These are phyloP conservation scores for Helicolenus hilgendorfi DNA, from an alignment of 2,797 vertebrate genomes.

Conservation along the genomic window DNA sequence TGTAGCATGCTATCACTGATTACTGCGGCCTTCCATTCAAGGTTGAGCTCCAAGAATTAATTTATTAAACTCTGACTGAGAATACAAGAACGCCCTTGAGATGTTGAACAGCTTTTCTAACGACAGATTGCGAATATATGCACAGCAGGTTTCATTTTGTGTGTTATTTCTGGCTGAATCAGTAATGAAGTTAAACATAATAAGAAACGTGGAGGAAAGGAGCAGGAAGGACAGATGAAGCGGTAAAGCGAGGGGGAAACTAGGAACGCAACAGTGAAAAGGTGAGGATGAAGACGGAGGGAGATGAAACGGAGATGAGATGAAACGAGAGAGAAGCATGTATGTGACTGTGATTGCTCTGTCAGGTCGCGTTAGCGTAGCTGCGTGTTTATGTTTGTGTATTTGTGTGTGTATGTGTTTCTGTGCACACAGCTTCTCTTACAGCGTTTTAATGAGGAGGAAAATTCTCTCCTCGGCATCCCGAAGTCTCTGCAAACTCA, in stretches of 20 bases:
- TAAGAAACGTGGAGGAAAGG: not conserved
- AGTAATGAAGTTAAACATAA: not conserved
- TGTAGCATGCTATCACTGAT: not conserved
- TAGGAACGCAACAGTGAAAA: not conserved
- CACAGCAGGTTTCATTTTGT: not conserved
- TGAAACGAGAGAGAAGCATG: conserved; percentile 7
- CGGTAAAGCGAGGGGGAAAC: not conserved
- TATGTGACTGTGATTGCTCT: conserved; percentile 57
- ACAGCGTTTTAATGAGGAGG: conserved; percentile 68
- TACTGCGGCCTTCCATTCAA: not conserved
- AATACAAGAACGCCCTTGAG: not conserved
- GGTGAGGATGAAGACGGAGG: not conserved
- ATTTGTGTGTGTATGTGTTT: conserved; percentile 2
- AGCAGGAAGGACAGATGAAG: not conserved
- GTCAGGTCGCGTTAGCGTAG: conserved; percentile 50
- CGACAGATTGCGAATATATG: not conserved
- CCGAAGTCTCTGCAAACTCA: conserved; percentile 64
- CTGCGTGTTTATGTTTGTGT: conserved; percentile 26
- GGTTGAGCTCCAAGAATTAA: not conserved
- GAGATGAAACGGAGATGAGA: conserved; percentile 33
- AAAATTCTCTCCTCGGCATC: conserved; percentile 59
- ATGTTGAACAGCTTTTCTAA: not conserved
- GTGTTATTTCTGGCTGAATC: not conserved
- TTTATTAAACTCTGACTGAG: not conserved
- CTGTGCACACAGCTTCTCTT: conserved; percentile 13